Base-by-base conservation (phyloP, 2,113 vertebrate species). In the Callionymus lyra region DNA sequence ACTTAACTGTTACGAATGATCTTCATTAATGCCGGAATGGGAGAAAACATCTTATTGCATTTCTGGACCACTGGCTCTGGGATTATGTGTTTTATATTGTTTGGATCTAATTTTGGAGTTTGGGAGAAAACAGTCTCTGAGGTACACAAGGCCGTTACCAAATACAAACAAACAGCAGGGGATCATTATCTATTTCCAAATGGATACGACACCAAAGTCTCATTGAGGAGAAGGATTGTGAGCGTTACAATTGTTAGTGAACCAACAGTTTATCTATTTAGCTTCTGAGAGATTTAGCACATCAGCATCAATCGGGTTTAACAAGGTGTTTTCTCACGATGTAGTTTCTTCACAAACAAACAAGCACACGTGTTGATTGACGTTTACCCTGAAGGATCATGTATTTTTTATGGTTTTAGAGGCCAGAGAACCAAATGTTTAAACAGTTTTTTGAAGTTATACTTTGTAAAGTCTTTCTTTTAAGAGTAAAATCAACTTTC, bases 1-100 rank as follows among this genome's bases (percentile, higher is more conserved):
- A 76, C 80, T 79, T 80, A 88, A 87, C 77, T 82, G 82, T 81
- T 86, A 79, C 71, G 74, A 84, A 86, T 86, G 79, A 85, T 84
- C 77, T 88, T 84, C 83, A 85, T 87, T 86, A 86, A 82, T 83
- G 76, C 70, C 41, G 72, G 56, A 71, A 77, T 65, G 62, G 66
- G 68, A 71, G 62, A 63, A 60, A 70, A 60, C 61, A 63, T 68
- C 62, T 80, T 80, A 82, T 82, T 77, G 76, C 63, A 49, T 78
- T 78, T 82, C 68, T 74, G 64, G 77, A 73, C 68, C 68, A 68
- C 53, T 78, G 72, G 66, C 59, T 80, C 70, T 69, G 72, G 70
- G 64, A 71, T 74, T 72, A 64, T 67, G 54, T 75, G 66, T 71
- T 82, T 80, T 80, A 76, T 76, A 73, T 76, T 74, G 70, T 74